phyloP scores from a whole-genome alignment of 1,140 invertebrate species.

The Eulimnadia texana region DNA sequence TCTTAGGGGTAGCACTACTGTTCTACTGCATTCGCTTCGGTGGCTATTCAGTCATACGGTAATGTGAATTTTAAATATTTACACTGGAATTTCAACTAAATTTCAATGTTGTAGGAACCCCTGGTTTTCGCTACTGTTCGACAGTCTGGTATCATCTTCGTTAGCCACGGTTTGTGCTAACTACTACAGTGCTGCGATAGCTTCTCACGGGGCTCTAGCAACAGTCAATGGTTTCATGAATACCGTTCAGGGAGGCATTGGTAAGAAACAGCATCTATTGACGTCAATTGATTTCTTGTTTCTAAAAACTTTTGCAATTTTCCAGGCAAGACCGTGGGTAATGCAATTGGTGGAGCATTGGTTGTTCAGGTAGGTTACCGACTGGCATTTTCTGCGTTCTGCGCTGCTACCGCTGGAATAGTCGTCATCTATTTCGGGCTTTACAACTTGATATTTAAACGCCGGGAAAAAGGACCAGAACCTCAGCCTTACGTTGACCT shows the following conservation, averaged over 20 bases:
- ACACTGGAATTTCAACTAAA: no score
- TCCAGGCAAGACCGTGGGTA: neutral
- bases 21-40: neutral
- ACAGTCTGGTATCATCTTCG: neutral
- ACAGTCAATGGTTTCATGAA: neutral
- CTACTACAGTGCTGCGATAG: neutral
- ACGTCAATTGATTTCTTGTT: neutral
- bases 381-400: neutral
- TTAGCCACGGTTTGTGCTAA: neutral
- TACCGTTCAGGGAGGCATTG: neutral
- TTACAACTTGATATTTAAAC: neutral
- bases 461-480: neutral
- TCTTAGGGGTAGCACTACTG: neutral
- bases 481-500: neutral
- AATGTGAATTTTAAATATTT: no score
- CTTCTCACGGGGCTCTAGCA: neutral
- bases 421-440: neutral
- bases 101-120: no score
- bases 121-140: neutral
- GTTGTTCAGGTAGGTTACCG: neutral
- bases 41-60: neutral
- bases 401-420: neutral
- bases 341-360: neutral
- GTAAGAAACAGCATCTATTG: neutral
- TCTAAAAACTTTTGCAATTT: neutral